Conservation (phyloP, 2,888 invertebrate species). For the Drosophila borborema region DNA sequence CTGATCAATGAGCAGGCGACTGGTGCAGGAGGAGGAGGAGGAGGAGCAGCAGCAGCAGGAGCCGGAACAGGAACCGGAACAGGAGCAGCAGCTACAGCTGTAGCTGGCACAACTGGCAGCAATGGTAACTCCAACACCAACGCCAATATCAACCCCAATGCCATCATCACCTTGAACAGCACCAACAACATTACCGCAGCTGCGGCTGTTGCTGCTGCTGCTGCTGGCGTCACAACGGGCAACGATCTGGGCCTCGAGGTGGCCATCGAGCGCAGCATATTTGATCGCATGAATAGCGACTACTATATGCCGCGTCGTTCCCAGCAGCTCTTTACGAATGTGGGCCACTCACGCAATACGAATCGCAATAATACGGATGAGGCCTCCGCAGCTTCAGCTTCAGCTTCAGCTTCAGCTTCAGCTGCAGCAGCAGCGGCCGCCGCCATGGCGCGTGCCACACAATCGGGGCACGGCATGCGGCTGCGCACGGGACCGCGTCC, state of each 20-base stretch:
- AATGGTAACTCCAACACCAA: too few species aligned
- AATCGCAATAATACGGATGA: too few species aligned
- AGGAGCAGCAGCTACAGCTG: neutral
- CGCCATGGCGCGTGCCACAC: neutral
- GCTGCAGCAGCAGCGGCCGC: too few species aligned
- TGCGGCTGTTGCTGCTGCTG: too few species aligned
- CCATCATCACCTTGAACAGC: neutral
- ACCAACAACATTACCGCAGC: neutral
- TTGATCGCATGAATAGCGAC: conserved; percentile 7
- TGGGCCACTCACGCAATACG: neutral
- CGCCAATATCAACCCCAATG: neutral
- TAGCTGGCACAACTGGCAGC: neutral
- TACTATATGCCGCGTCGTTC: neutral
- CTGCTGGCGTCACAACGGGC: neutral
- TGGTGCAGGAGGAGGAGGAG: neutral
- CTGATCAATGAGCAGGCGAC: neutral
- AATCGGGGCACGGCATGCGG: neutral
- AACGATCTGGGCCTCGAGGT: conserved; percentile 40
- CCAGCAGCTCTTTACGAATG: neutral
- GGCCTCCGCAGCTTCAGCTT: neutral
- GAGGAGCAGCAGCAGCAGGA: neutral
- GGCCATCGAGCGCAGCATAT: conserved; percentile 57
- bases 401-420: neutral
- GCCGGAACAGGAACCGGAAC: too few species aligned
- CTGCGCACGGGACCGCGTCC: neutral